These are phyloP conservation scores for Brachyopa scutellaris DNA, from an alignment of 2,888 invertebrate genomes.

Conservation along the genomic window DNA sequence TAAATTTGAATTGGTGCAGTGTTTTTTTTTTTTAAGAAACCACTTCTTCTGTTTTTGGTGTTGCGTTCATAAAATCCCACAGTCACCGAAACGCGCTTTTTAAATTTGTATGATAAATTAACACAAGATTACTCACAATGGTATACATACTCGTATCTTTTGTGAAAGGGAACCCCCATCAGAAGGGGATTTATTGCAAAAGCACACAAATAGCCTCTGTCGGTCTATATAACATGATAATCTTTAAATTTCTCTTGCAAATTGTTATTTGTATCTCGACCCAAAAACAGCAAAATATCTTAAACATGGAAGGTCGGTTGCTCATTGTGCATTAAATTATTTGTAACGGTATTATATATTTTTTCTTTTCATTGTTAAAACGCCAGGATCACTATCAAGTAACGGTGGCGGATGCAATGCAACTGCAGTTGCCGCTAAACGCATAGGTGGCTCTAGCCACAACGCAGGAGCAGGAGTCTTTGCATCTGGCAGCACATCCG, in stretches of 20 bases:
- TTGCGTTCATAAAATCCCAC: too few species aligned
- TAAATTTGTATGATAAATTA: too few species aligned
- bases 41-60: too few species aligned
- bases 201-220: too few species aligned
- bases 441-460: conserved; percentile 28
- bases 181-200: neutral
- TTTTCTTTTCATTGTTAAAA: too few species aligned
- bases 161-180: neutral
- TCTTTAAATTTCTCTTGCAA: neutral
- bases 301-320: conserved; percentile 7
- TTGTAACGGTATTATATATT: too few species aligned
- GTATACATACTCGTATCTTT: too few species aligned
- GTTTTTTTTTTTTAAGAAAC: too few species aligned
- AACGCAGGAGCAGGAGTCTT: conserved; percentile 46
- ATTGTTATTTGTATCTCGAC: neutral
- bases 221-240: neutral
- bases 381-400: conserved; percentile 16
- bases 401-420: conserved; percentile 26
- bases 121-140: neutral
- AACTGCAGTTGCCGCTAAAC: conserved; percentile 1
- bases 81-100: too few species aligned
- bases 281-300: neutral
- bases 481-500: conserved; percentile 30
- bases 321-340: too few species aligned
- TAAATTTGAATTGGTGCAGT: too few species aligned